Evolutionary conservation across 2,888 invertebrate genomes (phyloP), one percentile per base, ranked within the genome.

Genomic region (Diarsia brunnea): DNA sequence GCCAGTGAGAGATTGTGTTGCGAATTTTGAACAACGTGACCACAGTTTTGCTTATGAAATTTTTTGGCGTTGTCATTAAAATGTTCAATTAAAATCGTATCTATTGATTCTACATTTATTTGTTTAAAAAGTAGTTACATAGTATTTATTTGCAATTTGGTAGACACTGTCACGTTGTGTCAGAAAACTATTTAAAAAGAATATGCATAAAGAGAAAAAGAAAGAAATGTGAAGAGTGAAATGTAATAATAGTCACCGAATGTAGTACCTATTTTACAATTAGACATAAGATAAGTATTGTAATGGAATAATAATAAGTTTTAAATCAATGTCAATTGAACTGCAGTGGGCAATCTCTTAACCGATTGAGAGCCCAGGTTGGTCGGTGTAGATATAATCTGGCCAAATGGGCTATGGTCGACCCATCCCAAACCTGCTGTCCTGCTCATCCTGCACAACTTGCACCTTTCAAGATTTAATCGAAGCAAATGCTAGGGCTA

Each of bases 261-360:
- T 38, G n/a, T 76, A 63, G 21, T 79, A 55, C 38, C 49, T 79
- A 49, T 38, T 60, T 51, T 61, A 31, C 7, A n/a, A 55, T 68
- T 58, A 71, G 47, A 49, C 11, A 11, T 70, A 45, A 11, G 45
- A 53, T 45, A 21, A 5, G n/a, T 69, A 31, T 16, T 60, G 27
- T 78, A 24, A 78, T 77, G 27, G 21, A 16, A 21, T 31, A 31
- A 31, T 16, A 38, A 38, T 64, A 10, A 64, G n/a, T 8, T 53
- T 12, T 11, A 51, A 53, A 75, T 31, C 12, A 31, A 47, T 47
- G 31, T 74, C 31, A 38, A 24, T 63, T n/a, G 19, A 31, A 31
- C 31, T 31, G 31, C 31, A 31, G 31, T 31, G 31, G 31, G 31
- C 4, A 31, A 31, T 31, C 31, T 31, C 31, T 31, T 3, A 31